Conservation (phyloP, 2,113 vertebrate genomes). For the Corythornis madagascariensis region DNA sequence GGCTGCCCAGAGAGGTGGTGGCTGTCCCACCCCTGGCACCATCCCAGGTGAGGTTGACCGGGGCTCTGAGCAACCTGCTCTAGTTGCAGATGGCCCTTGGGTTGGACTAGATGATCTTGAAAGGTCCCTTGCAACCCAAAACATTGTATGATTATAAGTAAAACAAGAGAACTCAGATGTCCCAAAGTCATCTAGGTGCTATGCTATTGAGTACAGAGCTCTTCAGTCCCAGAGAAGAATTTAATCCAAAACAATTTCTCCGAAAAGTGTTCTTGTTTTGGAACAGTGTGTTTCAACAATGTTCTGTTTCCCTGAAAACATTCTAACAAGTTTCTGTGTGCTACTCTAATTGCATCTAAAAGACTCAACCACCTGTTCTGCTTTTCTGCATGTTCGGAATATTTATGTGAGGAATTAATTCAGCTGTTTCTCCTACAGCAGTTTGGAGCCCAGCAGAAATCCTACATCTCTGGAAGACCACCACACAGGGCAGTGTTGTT, state of each 20-base stretch:
- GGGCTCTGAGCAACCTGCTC: background rate
- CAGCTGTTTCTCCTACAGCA: background rate
- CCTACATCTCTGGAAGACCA: background rate
- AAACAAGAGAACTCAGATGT: background rate
- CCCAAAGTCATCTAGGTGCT: background rate
- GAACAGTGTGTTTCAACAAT: background rate
- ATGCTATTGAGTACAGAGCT: background rate
- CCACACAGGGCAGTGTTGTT: background rate
- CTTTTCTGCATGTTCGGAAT: background rate
- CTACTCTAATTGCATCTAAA: conserved; percentile 4
- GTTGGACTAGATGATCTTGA: background rate
- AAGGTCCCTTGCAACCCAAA: background rate
- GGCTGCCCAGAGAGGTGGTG: background rate
- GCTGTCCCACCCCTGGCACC: background rate
- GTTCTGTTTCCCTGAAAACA: background rate
- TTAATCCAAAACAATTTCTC: background rate
- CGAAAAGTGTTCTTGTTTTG: background rate
- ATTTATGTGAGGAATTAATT: background rate
- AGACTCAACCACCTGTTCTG: background rate
- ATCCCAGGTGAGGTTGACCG: background rate
- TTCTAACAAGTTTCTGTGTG: background rate
- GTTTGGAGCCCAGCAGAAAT: background rate
- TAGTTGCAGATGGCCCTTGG: background rate
- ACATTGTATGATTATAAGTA: background rate
- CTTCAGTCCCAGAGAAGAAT: background rate